phyloP scores from a whole-genome alignment of 2,797 vertebrate species.

The Hypotaenidia philippensis region DNA sequence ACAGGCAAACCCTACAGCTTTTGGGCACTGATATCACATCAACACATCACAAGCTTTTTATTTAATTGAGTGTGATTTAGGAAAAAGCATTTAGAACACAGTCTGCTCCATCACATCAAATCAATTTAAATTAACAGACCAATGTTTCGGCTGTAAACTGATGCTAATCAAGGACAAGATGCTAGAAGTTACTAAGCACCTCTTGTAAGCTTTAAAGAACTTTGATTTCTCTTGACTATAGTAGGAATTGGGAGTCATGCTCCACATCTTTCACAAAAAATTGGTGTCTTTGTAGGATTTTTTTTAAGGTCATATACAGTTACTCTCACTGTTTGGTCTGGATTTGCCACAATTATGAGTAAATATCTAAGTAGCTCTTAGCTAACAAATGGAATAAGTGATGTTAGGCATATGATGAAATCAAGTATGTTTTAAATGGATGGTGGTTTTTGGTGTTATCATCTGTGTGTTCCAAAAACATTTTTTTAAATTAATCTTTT shows the following conservation, averaged over 20 bases:
- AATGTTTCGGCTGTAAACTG: constrained; percentile 45
- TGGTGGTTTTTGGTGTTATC: background rate
- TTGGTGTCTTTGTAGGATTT: background rate
- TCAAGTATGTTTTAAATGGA: background rate
- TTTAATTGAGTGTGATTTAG: constrained; percentile 45
- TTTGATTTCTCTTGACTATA: background rate
- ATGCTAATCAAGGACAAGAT: constrained; percentile 45
- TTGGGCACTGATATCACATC: constrained; percentile 15
- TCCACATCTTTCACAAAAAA: background rate
- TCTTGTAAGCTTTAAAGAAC: constrained; percentile 23
- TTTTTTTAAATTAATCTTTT: background rate
- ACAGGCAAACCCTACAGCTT: background rate
- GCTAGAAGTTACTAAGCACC: background rate
- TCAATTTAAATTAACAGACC: constrained; percentile 56
- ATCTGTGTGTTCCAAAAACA: background rate
- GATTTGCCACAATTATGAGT: background rate
- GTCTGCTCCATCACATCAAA: constrained; percentile 21
- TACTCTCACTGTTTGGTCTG: background rate
- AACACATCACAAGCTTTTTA: constrained; percentile 47
- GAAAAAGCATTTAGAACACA: constrained; percentile 54
- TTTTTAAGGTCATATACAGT: background rate
- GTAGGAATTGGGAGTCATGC: background rate
- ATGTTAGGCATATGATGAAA: background rate
- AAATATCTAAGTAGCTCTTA: background rate
- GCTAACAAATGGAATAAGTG: background rate